A percentile compares a stretch with the other conserved stretches of the same genome.
phyloP scores from a whole-genome alignment of 2,113 vertebrate species.

The Petrocephalus microphthalmus region DNA sequence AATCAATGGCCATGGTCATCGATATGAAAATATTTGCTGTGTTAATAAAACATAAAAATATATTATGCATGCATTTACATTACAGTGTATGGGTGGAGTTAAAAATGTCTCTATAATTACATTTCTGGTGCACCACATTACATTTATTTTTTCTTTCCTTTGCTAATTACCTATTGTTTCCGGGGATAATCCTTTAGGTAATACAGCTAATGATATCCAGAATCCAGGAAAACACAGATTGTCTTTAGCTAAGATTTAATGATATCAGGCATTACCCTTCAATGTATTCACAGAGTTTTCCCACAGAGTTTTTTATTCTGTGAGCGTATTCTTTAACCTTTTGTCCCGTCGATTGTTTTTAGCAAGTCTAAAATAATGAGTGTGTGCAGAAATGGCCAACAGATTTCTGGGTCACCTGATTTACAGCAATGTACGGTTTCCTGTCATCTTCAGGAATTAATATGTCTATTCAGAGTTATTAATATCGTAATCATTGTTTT shows the following conservation, averaged over 20 bases:
- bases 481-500: background rate
- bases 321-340: background rate
- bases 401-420: background rate
- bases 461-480: background rate
- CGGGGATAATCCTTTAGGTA: background rate
- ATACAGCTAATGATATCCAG: background rate
- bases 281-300: background rate
- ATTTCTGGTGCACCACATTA: background rate
- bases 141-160: background rate
- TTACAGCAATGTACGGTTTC: background rate
- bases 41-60: background rate
- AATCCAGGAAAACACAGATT: no score
- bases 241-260: no score
- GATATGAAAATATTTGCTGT: background rate
- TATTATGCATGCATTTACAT: background rate
- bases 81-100: background rate
- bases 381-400: background rate
- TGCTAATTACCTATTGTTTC: background rate
- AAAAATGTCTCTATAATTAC: background rate
- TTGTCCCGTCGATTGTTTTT: background rate
- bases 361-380: conserved; percentile 3
- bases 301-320: background rate
- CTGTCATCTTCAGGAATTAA: background rate
- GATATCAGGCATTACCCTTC: background rate
- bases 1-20: background rate